Evolutionary conservation across 2,113 vertebrate genomes (phyloP), one percentile per base, ranked within the genome.

Genomic region (Clarias batrachus): DNA sequence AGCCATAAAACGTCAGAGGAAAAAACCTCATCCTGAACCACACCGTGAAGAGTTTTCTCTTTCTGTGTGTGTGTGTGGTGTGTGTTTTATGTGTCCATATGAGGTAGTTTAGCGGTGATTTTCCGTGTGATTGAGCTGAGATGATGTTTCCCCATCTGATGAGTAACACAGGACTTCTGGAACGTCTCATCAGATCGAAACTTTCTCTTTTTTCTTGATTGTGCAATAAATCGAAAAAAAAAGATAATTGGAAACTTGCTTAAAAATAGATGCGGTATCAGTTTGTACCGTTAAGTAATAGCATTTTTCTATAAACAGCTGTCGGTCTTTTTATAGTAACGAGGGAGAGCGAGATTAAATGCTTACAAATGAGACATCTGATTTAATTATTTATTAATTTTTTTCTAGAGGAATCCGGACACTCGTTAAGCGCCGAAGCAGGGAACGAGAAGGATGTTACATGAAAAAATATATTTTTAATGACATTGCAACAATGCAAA

Each of bases 61-160:
- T 30, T 57, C 70, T 56, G 13, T 5, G 17, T 80, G 74, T 71
- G 16, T 83, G 82, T 54, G 74, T 16, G 23, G 1, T 76, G 30
- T 37, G 17, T 79, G 78, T 85, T 71, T 54, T 60, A 77, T 62
- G 62, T 66, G 12, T 65, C 71, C 63, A 41, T 81, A 12, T 66
- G 87, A 66, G 68, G 71, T 60, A 66, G 78, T 85, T 65, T 25
- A 66, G 60, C 16, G 57, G 17, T 88, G 85, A 54, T 85, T 85
- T 83, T 86, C 66, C 59, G 57, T 84, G 13, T 56, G 21, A 74
- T 74, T 48, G 41, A 23, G 73, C 59, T 30, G 74, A 54, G 66
- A 10, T 9, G 86, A 65, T 86, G 89, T 74, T 74, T 89, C 86
- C 89, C 86, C 21, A 73, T 84, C 81, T 88, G 87, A 90, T 88